Evolutionary conservation across 2,888 invertebrate species (phyloP), one percentile per base, ranked within the genome.

Genomic region (Polietes domitor): DNA sequence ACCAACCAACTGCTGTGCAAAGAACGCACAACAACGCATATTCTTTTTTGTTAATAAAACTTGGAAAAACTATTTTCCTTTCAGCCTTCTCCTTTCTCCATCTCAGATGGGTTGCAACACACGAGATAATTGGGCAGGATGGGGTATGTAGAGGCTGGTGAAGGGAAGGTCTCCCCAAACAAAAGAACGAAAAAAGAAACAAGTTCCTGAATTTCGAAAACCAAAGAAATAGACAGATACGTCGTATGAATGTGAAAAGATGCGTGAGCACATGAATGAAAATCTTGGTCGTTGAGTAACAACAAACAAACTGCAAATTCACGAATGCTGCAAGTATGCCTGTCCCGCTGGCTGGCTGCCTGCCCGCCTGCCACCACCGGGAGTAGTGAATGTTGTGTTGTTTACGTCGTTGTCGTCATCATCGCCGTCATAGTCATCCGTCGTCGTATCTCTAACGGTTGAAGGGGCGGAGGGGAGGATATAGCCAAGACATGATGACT

Each of bases 251-350:
- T 78, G 71, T 12, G 15, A n/a, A n/a, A n/a, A n/a, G n/a, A 17
- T 79, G 82, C 78, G 82, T 82, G 82, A 78, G 78, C 28, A 65
- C 43, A 75, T 82, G 82, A 78, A 82, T 78, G 82, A 61, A 61
- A 58, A 55, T 55, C n/a, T 32, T 3, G 7, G 0, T 12, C 12
- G 82, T 72, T 78, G 74, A 72, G 63, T 71, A 82, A 77, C n/a
- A n/a, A n/a, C n/a, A n/a, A n/a, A n/a, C 61, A 75, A 72, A 72
- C 65, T 63, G 28, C 32, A n/a, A 61, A 61, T 2, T 15, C 47
- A 47, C 47, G 47, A n/a, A 47, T 47, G 37, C 37, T 47, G 47
- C n/a, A n/a, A 61, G 32, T 61, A 61, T 21, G 61, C 61, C 61
- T 61, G 24, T 26, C 61, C 70, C 19, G 47, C 10, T 17, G 61